Base-by-base conservation (phyloP, 2,113 vertebrate species). In the Rhabdornis inornatus region DNA sequence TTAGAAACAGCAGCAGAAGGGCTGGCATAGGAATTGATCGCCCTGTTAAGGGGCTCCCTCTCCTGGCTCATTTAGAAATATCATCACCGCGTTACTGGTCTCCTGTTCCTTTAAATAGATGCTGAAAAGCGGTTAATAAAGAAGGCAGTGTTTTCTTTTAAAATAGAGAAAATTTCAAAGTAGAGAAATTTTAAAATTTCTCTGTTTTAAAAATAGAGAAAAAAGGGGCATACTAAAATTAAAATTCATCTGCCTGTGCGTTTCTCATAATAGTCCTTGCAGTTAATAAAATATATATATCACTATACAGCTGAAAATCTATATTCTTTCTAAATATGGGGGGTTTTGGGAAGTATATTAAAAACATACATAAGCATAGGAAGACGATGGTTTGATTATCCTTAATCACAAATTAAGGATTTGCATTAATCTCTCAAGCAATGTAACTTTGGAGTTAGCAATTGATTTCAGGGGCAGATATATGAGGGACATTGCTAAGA, bases 391-490 rank as follows among this genome's bases (percentile, higher is more conserved):
- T 83, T 97, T 96, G 90, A 83, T 83, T 95, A 95, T 95, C 25
- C 19, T 95, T 97, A 86, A 70, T 90, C 78, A 71, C 25, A 83
- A 76, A 87, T 56, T 85, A 66, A 78, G 55, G 53, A 83, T 96
- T 94, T 96, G 64, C 89, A 59, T 96, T 97, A 96, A 95, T 85
- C 91, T 97, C 87, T 97, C 91, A 96, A 96, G 92, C 69, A 76
- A 25, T 81, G 70, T 86, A 96, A 65, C 87, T 96, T 87, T 92
- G 70, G 89, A 96, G 93, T 77, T 89, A 84, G 85, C 88, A 94
- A 94, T 97, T 97, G 91, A 92, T 96, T 94, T 90, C 79, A 83
- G 52, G 27, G 71, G 11, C 35, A 33, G 95, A 40, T 94, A 31
- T 94, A 96, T 42, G 28, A 82, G 59, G 66, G 42, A 40, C 49